Conservation (phyloP, 2,797 vertebrate genomes). For the Pristis pectinata region DNA sequence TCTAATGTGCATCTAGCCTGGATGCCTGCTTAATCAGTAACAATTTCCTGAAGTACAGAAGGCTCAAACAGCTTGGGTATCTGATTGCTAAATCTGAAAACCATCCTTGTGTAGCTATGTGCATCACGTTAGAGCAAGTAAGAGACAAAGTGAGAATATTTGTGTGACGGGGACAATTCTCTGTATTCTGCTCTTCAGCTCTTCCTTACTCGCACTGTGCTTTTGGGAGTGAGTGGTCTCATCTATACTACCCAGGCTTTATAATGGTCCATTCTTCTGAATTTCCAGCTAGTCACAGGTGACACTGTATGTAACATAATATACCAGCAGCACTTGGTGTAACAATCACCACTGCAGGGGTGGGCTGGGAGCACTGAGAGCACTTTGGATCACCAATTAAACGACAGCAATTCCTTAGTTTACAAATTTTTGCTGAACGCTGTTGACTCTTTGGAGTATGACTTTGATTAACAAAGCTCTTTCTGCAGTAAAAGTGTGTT, state of each 20-base stretch:
- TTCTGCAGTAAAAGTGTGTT: no score
- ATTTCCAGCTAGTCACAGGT: background rate
- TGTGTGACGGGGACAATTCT: background rate
- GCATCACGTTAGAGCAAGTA: background rate
- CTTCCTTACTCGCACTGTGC: background rate
- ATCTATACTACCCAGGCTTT: background rate
- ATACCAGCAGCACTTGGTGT: background rate
- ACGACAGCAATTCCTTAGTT: background rate
- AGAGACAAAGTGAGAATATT: background rate
- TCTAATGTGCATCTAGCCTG: background rate
- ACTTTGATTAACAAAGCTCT: no score
- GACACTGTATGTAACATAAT: background rate
- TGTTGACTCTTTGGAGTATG: no score
- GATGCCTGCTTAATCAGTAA: background rate
- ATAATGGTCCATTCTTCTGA: background rate
- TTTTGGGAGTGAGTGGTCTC: background rate
- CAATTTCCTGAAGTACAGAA: background rate
- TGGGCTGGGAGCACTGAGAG: background rate
- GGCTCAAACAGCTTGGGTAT: background rate
- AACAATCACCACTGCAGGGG: background rate
- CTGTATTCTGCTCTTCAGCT: background rate
- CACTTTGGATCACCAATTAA: background rate
- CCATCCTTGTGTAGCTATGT: background rate
- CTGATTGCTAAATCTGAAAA: background rate
- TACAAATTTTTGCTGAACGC: no score